Base-by-base conservation (phyloP, 2,113 vertebrate genomes). In the Channa maculata region DNA sequence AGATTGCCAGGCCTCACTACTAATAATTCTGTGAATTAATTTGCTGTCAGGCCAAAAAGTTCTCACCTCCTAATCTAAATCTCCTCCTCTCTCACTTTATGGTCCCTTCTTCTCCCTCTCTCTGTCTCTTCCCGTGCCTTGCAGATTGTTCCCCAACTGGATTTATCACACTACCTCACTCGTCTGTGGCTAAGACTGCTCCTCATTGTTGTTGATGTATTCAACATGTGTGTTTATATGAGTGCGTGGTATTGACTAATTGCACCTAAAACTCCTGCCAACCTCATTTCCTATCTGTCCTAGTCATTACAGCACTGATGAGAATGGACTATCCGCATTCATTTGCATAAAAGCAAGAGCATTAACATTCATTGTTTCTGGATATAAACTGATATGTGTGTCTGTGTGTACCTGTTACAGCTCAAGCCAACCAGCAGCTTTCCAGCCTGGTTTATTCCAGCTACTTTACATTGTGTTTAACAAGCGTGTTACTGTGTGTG, bases 181-280 rank as follows among this genome's bases (percentile, higher is more conserved):
- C 73, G 76, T 88, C 70, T 79, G 55, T 70, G 46, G 50, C 76
- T 78, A 48, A 78, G 62, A 39, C 64, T 45, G 46, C 44, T 51
- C 43, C 24, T 7, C 48, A 54, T 38, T 54, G 60, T 3, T n/a
- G 60, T 3, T n/a, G 5, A 39, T 24, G 12, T 37, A n/a, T 59
- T 53, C 24, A 24, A 24, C 24, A 24, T 69, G 65, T 70, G 46
- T 49, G 12, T 41, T 15, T 61, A 49, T 57, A 45, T 41, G 52
- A 24, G 37, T 61, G 46, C 58, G 65, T 64, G 68, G 73, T 12
- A 9, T 66, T 50, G 2, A 9, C 51, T 84, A 77, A 84, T 84
- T 78, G 73, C 45, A 80, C 64, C 80, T 75, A 65, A 79, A 77
- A 71, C 54, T 68, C 64, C 54, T 64, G 79, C 85, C 80, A 83